These are phyloP conservation scores for Athalia rosae DNA, from an alignment of 2,888 invertebrate genomes.

Conservation along the genomic window DNA sequence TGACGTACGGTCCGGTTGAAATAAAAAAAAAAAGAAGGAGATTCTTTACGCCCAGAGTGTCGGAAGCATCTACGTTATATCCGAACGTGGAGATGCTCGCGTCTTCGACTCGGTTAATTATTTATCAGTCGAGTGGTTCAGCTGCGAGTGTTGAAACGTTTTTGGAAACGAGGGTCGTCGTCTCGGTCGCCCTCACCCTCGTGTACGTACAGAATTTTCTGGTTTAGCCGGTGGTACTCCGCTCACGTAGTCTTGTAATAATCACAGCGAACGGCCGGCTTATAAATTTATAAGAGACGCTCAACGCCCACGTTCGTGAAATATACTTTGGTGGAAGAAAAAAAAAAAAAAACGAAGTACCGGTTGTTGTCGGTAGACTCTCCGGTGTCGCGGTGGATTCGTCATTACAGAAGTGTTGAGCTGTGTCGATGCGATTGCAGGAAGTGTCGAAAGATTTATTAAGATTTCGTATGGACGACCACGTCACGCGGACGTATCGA, in stretches of 20 bases:
- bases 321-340: too few species aligned
- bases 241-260: conserved; percentile 12
- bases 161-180: too few species aligned
- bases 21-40: too few species aligned
- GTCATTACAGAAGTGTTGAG: not conserved
- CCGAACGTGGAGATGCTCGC: too few species aligned
- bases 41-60: too few species aligned
- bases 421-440: not conserved
- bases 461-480: conserved; percentile 30
- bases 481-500: conserved; percentile 8
- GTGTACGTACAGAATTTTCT: not conserved
- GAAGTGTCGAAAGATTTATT: conserved; percentile 42
- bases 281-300: conserved; percentile 41
- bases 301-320: conserved; percentile 6
- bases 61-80: too few species aligned
- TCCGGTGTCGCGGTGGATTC: conserved; percentile 14
- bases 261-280: not conserved
- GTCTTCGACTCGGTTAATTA: too few species aligned
- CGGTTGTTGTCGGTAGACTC: not conserved
- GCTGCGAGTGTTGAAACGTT: too few species aligned
- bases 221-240: not conserved
- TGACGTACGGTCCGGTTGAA: too few species aligned
- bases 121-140: too few species aligned
- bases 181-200: too few species aligned
- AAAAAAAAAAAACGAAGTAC: not conserved